Evolutionary conservation across 2,113 vertebrate genomes (phyloP), one percentile per base, ranked within the genome.

Genomic region (Monopterus albus): DNA sequence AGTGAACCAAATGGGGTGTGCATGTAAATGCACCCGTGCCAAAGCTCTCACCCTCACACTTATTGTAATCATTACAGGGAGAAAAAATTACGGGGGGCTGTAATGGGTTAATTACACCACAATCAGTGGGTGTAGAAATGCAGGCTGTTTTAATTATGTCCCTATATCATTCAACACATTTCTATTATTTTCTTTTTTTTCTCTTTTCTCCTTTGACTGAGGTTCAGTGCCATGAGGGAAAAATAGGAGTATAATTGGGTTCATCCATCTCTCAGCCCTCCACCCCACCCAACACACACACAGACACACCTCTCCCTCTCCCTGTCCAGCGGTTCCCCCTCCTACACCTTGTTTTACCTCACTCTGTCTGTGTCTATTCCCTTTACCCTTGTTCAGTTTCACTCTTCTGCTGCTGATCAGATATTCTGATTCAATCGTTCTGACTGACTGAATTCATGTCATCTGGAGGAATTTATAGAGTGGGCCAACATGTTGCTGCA

Each of bases 101-200:
- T 90, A 92, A 91, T 91, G 84, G 86, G 84, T 91, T 91, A 91
- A 92, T 92, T 90, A 88, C 81, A 67, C 59, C 72, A 76, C 77
- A 74, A 86, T 89, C 65, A 60, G 35, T 40, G 40, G 82, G 69
- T 80, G 78, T 70, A 70, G 85, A 85, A 81, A 85, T 73, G 82
- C 82, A 90, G 87, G 67, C 85, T 61, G 69, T 87, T 90, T 89
- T 89, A 91, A 91, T 91, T 85, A 91, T 88, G 84, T 83, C 79
- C 83, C 78, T 91, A 88, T 87, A 91, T 92, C 91, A 92, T 90
- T 88, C 77, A 18, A 84, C 89, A 90, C 86, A 87, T 88, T 91
- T 89, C 80, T 91, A 89, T 90, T 89, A 90, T 91, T 91, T 81
- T 86, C 79, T 59, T 75, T 88, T 83, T 66, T 83, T 65, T 65